Conservation (phyloP, 2,113 vertebrate genomes). For the Axis porcinus region DNA sequence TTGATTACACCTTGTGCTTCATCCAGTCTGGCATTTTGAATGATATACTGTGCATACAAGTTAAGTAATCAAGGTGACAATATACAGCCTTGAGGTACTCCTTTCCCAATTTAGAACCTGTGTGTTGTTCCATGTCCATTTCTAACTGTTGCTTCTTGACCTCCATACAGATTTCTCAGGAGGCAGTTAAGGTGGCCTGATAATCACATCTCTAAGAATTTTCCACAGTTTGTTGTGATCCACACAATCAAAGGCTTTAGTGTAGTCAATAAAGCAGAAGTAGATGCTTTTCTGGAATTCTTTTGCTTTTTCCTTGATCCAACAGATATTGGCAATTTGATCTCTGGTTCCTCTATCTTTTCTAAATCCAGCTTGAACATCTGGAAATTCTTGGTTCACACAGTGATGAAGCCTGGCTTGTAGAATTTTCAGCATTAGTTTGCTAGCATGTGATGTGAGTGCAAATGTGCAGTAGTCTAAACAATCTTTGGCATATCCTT, state of each 20-base stretch:
- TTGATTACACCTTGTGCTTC: background rate
- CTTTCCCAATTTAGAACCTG: background rate
- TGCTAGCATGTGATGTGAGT: background rate
- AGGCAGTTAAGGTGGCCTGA: background rate
- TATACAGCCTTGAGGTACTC: background rate
- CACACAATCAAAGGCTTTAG: background rate
- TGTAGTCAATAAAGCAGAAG: background rate
- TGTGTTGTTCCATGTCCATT: background rate
- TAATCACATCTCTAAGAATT: background rate
- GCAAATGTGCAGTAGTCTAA: background rate
- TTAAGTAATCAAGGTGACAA: background rate
- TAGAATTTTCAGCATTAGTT: background rate
- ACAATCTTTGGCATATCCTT: background rate
- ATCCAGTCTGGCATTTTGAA: background rate
- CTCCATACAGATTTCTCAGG: background rate
- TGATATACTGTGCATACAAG: background rate
- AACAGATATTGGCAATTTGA: background rate
- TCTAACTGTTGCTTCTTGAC: background rate
- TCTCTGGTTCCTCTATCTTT: background rate
- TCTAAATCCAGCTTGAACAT: background rate
- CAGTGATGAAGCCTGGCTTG: background rate
- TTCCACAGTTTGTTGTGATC: no score
- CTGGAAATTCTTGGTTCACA: background rate
- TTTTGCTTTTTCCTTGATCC: background rate
- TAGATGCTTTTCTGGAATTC: fast-evolving